Base-by-base conservation (phyloP, 2,888 invertebrate species). In the Drosophila melanocephala region DNA sequence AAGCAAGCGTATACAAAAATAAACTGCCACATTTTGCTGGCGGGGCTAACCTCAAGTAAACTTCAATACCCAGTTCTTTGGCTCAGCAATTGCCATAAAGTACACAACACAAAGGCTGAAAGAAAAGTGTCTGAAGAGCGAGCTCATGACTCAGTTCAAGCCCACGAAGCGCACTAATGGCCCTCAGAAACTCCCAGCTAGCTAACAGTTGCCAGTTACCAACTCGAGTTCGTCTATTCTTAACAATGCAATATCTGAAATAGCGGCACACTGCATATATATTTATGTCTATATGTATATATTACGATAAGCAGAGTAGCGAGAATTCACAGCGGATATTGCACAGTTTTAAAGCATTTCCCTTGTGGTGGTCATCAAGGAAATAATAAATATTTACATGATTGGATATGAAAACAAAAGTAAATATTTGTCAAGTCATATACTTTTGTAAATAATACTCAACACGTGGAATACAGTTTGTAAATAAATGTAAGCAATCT, bases 61-160 rank as follows among this genome's bases (percentile, higher is more conserved):
- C 83, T 67, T 81, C 65, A 59, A 59, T 42, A 69, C 26, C 58
- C 32, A 65, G 58, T 74, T 75, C 81, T 73, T 71, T 76, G 58
- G 58, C 64, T 74, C 68, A 82, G 60, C 63, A 47, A 44, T 66
- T 69, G 81, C 72, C 72, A 72, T 69, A 89, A 78, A 65, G 63
- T 58, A 59, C 81, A 37, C 37, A 70, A 42, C 61, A 66, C 82
- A 59, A 65, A 44, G 64, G 63, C 50, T 67, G 32, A 64, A 59
- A 84, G 72, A 81, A 89, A 81, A 77, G 69, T 62, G 81, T 81
- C 85, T 84, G 72, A 85, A 86, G 78, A 72, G 72, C 64, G 53
- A 44, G 50, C 51, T 73, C 44, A 69, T 77, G 77, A 81, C 58
- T 78, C 78, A 81, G 67, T 78, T 59, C 10, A 59, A 66, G 73